Evolutionary conservation across 2,797 vertebrate species (phyloP).

Genomic region (Crocidura indochinensis): DNA sequence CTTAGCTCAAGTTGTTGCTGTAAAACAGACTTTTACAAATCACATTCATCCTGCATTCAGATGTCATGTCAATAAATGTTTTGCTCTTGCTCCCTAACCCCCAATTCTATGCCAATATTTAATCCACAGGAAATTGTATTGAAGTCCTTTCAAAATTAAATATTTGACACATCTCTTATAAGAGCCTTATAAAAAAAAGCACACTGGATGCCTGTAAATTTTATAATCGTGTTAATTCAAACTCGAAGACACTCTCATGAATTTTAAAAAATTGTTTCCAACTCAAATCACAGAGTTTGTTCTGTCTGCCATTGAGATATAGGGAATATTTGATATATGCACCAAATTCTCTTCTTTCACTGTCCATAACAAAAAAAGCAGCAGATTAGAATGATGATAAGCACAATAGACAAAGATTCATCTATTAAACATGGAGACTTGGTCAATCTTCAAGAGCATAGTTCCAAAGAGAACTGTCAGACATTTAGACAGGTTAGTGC

Average conservation of each 20-base stretch:
- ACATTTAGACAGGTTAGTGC: neutral
- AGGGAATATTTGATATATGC: conserved; percentile 52
- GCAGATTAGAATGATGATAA: conserved; percentile 71
- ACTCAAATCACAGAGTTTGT: conserved; percentile 46
- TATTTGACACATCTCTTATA: conserved; percentile 83
- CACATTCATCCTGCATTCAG: neutral
- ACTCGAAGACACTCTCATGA: conserved; percentile 72
- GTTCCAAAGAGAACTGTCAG: neutral
- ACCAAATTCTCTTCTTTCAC: conserved; percentile 69
- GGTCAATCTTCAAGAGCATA: conserved; percentile 12
- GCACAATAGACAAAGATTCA: neutral
- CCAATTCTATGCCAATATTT: conserved; percentile 77
- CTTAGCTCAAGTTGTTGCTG: no score
- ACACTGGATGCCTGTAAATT: conserved; percentile 82
- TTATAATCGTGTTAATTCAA: conserved; percentile 84
- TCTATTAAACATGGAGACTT: neutral
- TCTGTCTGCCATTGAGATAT: conserved; percentile 66
- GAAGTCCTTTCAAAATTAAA: conserved; percentile 86
- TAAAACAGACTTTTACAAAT: no score
- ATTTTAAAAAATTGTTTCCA: conserved; percentile 62
- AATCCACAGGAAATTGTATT: conserved; percentile 85
- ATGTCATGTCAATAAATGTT: neutral
- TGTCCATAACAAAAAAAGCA: conserved; percentile 51
- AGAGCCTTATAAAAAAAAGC: conserved; percentile 77
- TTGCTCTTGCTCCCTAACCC: neutral